Evolutionary conservation across 2,797 vertebrate genomes (phyloP).

Genomic region (Centropyge bicolor): DNA sequence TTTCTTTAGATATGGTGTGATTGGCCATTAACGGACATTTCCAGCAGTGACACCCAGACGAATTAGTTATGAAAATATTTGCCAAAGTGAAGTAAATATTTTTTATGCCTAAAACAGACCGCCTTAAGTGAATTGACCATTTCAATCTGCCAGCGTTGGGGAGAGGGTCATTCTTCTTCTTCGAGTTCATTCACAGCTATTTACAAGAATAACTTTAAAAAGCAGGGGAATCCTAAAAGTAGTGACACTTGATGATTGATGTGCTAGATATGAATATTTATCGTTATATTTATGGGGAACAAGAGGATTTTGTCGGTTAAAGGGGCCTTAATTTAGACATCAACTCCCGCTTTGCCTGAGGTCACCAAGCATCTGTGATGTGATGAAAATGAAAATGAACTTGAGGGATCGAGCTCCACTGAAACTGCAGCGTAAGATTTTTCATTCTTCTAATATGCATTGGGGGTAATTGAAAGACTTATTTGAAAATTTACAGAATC

Average conservation of each 20-base stretch:
- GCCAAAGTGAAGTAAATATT: constrained; percentile 22
- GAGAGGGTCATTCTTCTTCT: not conserved
- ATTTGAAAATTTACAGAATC: too few relatives aligned
- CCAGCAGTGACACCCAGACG: constrained; percentile 14
- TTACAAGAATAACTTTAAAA: not conserved
- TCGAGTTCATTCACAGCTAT: not conserved
- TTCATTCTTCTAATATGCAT: not conserved
- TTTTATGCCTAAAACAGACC: constrained; percentile 5
- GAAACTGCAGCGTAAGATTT: not conserved
- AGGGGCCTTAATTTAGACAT: not conserved
- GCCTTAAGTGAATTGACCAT: constrained; percentile 11
- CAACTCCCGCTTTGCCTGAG: constrained; percentile 3
- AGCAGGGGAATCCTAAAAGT: not conserved
- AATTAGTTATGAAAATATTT: constrained; percentile 31
- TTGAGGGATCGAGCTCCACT: not conserved
- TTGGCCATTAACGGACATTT: constrained; percentile 24
- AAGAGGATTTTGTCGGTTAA: not conserved
- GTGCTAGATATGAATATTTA: constrained; percentile 2
- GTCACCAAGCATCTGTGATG: constrained; percentile 4
- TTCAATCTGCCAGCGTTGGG: not conserved
- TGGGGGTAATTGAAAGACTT: too few relatives aligned
- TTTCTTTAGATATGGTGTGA: constrained; percentile 41
- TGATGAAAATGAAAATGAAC: not conserved
- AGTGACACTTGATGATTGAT: not conserved
- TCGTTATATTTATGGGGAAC: not conserved